These are phyloP conservation scores for Eptesicus fuscus DNA, from an alignment of 2,113 vertebrate genomes.

Conservation along the genomic window DNA sequence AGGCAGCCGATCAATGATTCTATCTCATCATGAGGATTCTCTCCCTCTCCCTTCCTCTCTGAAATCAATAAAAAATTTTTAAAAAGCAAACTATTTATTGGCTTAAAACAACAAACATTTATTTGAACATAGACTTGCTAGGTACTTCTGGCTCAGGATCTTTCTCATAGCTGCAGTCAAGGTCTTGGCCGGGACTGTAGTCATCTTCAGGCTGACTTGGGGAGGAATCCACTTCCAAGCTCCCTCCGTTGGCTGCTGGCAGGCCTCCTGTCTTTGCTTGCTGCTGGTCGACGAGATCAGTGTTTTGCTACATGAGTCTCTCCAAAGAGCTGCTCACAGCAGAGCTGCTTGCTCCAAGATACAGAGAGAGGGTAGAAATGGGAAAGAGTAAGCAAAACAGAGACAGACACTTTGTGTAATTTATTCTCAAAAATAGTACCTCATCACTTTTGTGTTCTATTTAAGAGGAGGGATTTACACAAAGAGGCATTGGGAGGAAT, in stretches of 20 bases:
- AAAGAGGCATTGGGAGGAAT: background rate
- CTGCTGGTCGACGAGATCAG: background rate
- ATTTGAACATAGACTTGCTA: background rate
- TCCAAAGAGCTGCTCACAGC: background rate
- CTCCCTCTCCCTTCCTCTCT: too few species aligned
- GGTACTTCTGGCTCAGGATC: background rate
- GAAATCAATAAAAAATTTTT: too few species aligned
- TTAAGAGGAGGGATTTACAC: background rate
- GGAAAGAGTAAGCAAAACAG: background rate
- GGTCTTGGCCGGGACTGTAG: too few species aligned
- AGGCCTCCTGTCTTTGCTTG: background rate
- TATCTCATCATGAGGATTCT: too few species aligned
- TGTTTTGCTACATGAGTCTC: background rate
- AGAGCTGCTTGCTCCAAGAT: background rate
- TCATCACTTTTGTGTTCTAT: background rate
- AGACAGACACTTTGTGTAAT: background rate
- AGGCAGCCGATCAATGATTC: too few species aligned
- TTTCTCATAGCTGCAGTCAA: background rate
- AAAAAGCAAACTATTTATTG: background rate
- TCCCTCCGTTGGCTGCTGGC: background rate
- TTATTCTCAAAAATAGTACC: background rate
- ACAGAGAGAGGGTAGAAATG: background rate
- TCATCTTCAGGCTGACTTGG: background rate
- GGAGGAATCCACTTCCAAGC: background rate
- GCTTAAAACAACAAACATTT: background rate